Percentiles rank a stretch among this genome's conserved stretches.
These are phyloP conservation scores for Iphiclides podalirius DNA, from an alignment of 2,888 invertebrate species.

Conservation along the genomic window DNA sequence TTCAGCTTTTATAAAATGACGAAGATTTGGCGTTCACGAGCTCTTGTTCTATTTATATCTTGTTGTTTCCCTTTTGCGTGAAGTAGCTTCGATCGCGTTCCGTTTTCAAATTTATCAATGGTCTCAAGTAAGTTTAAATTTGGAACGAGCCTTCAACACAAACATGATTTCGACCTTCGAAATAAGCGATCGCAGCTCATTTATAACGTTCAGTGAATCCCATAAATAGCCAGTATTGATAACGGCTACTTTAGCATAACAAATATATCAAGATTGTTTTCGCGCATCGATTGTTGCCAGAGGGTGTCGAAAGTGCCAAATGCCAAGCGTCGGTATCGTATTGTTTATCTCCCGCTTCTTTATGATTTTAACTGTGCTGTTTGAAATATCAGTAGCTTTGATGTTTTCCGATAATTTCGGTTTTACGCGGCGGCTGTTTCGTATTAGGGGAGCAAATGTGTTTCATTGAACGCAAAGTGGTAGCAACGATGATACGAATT, in stretches of 20 bases:
- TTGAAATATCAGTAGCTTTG: not conserved
- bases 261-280: slow-evolving; percentile 2
- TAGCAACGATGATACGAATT: too few relatives aligned
- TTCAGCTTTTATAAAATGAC: too few relatives aligned
- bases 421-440: not conserved
- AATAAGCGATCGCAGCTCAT: not conserved
- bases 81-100: not conserved
- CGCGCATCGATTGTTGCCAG: slow-evolving; percentile 8
- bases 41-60: too few relatives aligned
- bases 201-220: not conserved
- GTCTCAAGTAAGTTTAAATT: not conserved
- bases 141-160: not conserved
- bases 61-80: too few relatives aligned
- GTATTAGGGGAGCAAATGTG: not conserved
- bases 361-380: slow-evolving; percentile 1
- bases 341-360: slow-evolving; percentile 12
- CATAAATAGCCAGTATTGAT: slow-evolving; percentile 1
- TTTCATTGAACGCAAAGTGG: too few relatives aligned
- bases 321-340: not conserved
- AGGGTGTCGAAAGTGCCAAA: slow-evolving; percentile 2
- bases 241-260: slow-evolving; percentile 15
- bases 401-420: not conserved
- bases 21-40: too few relatives aligned
- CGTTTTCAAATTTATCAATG: not conserved
- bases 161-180: not conserved